phyloP scores from a whole-genome alignment of 1,140 invertebrate species.

The Odontomachus brunneus region DNA sequence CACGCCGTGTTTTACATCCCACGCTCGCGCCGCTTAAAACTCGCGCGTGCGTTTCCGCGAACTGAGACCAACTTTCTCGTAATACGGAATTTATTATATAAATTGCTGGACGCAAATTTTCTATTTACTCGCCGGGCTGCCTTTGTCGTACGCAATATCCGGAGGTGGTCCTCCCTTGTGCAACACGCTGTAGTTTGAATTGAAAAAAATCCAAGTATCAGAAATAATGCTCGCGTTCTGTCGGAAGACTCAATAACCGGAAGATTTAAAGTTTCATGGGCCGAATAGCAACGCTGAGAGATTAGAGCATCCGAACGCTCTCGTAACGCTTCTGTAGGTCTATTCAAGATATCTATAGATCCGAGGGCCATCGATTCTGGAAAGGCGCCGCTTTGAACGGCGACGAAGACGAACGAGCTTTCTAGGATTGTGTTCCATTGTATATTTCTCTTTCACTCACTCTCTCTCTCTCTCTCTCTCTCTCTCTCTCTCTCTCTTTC shows the following conservation, averaged over 20 bases:
- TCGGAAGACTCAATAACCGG: neutral
- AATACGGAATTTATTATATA: neutral
- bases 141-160: no score
- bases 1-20: slow-evolving; percentile 38
- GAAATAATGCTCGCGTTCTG: neutral
- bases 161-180: no score
- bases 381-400: neutral
- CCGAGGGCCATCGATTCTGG: slow-evolving; percentile 24
- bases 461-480: slow-evolving; percentile 1
- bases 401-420: slow-evolving; percentile 49
- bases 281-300: neutral
- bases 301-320: slow-evolving; percentile 1
- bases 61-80: slow-evolving; percentile 1
- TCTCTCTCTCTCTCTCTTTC: neutral
- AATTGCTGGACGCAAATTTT: neutral
- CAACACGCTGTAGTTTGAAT: neutral
- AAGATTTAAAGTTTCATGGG: slow-evolving; percentile 14
- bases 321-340: slow-evolving; percentile 35
- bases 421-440: slow-evolving; percentile 48
- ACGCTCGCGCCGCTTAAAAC: slow-evolving; percentile 29
- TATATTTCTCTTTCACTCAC: slow-evolving; percentile 38
- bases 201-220: neutral
- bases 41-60: neutral
- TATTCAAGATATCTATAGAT: slow-evolving; percentile 28
- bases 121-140: neutral